Evolutionary conservation across 2,797 vertebrate genomes (phyloP), one percentile per base, ranked within the genome.

Genomic region (Eulemur mongoz): DNA sequence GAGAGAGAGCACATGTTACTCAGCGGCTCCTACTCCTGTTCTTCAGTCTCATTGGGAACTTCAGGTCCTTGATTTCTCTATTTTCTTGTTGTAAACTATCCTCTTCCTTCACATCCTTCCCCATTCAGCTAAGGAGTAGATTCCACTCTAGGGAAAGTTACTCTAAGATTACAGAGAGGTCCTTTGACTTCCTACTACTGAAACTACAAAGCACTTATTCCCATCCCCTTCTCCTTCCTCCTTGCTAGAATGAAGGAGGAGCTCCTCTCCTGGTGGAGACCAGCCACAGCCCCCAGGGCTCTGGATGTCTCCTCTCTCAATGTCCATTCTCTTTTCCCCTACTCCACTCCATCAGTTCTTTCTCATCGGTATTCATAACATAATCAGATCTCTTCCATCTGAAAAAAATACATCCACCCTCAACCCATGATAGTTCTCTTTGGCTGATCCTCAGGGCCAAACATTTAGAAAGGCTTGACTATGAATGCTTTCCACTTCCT

Each of bases 1-100:
- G 17, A 22, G 43, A 57, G 48, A 45, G 32, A n/a, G 22, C 48
- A 32, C 0, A 0, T 67, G 40, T 67, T 52, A 50, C 20, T 27
- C 20, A 32, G 27, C 2, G 11, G 65, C 13, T 32, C 23, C 20
- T 14, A 7, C 27, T 40, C 8, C 54, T 54, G 25, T 40, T 85
- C 38, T 61, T 63, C 25, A 35, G 4, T 3, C 43, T 79, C 45
- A 25, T 50, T 0, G 0, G 70, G 17, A 89, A 38, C 23, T 40
- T 61, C 54, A 35, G 50, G 32, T 14, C 57, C 57, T 43, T 69
- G 82, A 50, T 59, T 40, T 82, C 59, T 89, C 48, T 13, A 48
- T 63, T 73, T 93, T 65, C 27, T 76, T 38, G 18, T 59, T 59
- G 1, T 43, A 50, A 59, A 70, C 69, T 45, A 52, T 70, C 32